These are phyloP conservation scores for Pachycephala philippinensis DNA, from an alignment of 2,113 vertebrate species.

Conservation along the genomic window DNA sequence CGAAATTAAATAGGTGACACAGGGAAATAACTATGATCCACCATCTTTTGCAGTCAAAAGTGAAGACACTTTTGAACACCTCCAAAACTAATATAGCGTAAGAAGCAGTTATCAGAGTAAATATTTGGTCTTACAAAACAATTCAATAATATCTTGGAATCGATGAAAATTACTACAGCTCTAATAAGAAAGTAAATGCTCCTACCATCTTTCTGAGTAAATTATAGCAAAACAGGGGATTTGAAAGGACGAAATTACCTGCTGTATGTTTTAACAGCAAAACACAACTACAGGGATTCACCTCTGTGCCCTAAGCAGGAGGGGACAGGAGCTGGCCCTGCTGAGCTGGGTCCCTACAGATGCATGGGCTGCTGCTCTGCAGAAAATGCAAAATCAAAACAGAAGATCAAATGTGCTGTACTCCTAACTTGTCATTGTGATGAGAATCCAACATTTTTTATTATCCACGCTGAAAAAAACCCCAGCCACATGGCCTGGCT, in stretches of 20 bases:
- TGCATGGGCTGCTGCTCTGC: background rate
- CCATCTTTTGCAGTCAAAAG: background rate
- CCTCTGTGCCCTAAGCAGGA: background rate
- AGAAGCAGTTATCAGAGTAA: background rate
- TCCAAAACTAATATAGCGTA: background rate
- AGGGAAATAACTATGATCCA: background rate
- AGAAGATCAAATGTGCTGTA: background rate
- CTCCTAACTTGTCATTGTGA: background rate
- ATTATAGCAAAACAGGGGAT: background rate
- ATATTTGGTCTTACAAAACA: background rate
- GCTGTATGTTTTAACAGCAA: background rate
- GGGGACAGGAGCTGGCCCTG: background rate
- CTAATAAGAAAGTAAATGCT: background rate
- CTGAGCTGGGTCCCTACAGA: background rate
- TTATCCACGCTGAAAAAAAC: rapidly evolving
- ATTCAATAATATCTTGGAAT: background rate
- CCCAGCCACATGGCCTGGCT: background rate
- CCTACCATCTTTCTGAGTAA: background rate
- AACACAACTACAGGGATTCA: background rate
- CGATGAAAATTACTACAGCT: background rate
- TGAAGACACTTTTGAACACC: background rate
- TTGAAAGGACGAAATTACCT: background rate
- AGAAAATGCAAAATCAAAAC: background rate
- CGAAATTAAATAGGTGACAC: background rate
- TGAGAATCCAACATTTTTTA: background rate